Percentiles rank a stretch among this genome's conserved stretches.
phyloP scores from a whole-genome alignment of 2,888 invertebrate genomes.

The Galeopsomyia nigrocyanea region DNA sequence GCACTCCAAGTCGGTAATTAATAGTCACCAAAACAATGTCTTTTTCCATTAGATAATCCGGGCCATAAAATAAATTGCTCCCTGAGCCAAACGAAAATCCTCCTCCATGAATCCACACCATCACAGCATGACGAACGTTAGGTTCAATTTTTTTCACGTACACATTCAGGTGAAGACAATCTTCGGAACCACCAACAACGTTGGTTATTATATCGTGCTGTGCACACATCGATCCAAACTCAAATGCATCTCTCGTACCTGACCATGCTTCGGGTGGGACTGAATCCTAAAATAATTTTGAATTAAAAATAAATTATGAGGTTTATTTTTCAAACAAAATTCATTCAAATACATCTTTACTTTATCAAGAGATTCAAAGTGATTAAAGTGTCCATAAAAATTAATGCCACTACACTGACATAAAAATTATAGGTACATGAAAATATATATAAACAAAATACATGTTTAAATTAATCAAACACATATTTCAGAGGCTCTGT shows the following conservation, averaged over 20 bases:
- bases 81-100: constrained; percentile 54
- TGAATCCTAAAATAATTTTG: constrained; percentile 64
- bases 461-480: no score
- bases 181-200: constrained; percentile 55
- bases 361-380: not conserved
- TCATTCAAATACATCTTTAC: no score
- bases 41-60: constrained; percentile 59
- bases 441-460: no score
- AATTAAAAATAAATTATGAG: constrained; percentile 35
- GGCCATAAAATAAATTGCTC: constrained; percentile 53
- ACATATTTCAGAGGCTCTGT: no score
- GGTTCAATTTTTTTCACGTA: constrained; percentile 49
- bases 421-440: no score
- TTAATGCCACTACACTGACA: no score
- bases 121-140: constrained; percentile 50
- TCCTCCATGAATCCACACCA: constrained; percentile 62
- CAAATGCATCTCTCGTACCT: constrained; percentile 55
- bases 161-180: constrained; percentile 62
- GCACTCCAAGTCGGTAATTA: constrained; percentile 60
- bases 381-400: no score
- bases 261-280: constrained; percentile 67
- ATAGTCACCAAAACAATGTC: constrained; percentile 60
- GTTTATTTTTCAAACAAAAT: no score
- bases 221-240: constrained; percentile 51
- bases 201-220: constrained; percentile 13